Base-by-base conservation (phyloP, 2,888 invertebrate species). In the Platycnemis pennipes region DNA sequence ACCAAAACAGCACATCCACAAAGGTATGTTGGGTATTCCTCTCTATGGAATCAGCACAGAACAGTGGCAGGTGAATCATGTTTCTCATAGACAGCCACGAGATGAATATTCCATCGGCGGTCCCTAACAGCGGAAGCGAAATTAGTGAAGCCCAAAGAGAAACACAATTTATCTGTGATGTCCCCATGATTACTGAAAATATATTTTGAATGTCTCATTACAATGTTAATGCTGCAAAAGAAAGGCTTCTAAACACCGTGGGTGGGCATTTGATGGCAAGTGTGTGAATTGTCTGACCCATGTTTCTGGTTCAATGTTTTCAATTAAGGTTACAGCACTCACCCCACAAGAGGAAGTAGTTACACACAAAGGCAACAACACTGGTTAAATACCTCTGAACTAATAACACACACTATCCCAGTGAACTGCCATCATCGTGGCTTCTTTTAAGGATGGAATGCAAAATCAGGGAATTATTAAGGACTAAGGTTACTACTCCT, bases 61-160 rank as follows among this genome's bases (percentile, higher is more conserved):
- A 91, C 63, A 63, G 63, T 45, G 26, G 45, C n/a, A 45, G 45
- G 26, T 11, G 87, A 45, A 45, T 87, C 31, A 37, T 37, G 45
- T 87, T 87, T 46, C 26, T 87, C 87, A 87, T 45, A 31, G 45
- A 91, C 91, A 91, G 91, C 91, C 63, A 63, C 63, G 89, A 91
- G 91, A 44, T 91, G 91, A n/a, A 91, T 44, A 91, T 69, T 91
- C 91, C 91, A 91, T 69, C 91, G 91, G 49, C 69, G 91, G 63
- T 44, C 91, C 91, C 91, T 91, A 91, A 91, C 69, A 91, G 91
- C 91, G 91, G 91, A 63, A 91, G 91, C 45, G 91, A 91, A 91
- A 91, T 63, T 44, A 91, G n/a, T 91, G 63, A 91, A 91, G 63
- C 91, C 91, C 91, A 91, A 91, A 91, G 42, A 44, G 63, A 69